Percentiles rank a stretch among this genome's conserved stretches.
Evolutionary conservation across 2,888 invertebrate species (phyloP).

Genomic region (Rhodophaea formosa): DNA sequence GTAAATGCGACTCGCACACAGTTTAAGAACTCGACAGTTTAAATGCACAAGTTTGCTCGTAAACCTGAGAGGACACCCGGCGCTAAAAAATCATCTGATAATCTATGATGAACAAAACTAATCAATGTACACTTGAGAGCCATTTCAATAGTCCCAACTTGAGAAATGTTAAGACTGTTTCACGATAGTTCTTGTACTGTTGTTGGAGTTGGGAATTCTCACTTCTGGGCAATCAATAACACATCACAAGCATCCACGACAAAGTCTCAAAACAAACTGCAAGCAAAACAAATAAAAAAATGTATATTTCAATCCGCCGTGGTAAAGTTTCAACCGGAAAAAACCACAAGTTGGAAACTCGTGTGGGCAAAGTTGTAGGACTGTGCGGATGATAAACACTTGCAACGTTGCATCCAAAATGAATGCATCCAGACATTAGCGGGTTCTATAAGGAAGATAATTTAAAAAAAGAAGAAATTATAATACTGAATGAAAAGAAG

Average conservation of each 20-base stretch:
- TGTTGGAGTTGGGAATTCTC: no score
- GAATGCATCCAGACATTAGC: conserved; percentile 15
- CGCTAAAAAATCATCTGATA: neutral
- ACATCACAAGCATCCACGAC: neutral
- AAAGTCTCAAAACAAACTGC: conserved; percentile 2
- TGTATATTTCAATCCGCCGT: conserved; percentile 8
- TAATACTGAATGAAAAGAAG: no score
- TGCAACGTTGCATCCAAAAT: conserved; percentile 19
- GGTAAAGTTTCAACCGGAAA: neutral
- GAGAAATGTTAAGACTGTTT: no score
- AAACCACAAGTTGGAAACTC: neutral
- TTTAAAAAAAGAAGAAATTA: no score
- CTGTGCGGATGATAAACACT: conserved; percentile 24
- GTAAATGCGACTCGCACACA: neutral
- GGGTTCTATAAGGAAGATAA: neutral
- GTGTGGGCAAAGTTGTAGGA: conserved; percentile 12
- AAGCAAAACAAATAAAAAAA: conserved; percentile 10
- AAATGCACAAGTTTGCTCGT: conserved; percentile 12
- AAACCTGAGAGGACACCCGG: conserved; percentile 9
- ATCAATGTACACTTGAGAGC: no score
- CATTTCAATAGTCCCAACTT: no score
- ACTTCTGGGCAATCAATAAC: no score
- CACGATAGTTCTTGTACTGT: no score
- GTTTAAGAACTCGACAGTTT: conserved; percentile 12
- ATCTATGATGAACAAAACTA: no score